Percentiles rank a stretch among this genome's conserved stretches.
Evolutionary conservation across 2,113 vertebrate species (phyloP).

Genomic region (Cephalophus harveyi): DNA sequence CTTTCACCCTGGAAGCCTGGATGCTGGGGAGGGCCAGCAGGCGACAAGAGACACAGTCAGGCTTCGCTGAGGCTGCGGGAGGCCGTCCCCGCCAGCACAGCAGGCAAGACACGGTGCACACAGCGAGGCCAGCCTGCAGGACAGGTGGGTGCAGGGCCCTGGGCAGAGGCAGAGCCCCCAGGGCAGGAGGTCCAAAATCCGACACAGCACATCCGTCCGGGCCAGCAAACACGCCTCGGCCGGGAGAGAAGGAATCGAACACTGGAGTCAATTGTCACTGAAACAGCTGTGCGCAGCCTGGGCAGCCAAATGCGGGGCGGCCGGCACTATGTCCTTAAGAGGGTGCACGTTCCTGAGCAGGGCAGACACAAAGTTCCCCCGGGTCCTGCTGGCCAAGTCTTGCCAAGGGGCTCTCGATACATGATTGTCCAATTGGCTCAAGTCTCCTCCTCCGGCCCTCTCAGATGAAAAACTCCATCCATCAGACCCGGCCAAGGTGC

Average conservation of each 20-base stretch:
- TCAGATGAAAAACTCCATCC: not conserved
- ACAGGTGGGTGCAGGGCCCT: not conserved
- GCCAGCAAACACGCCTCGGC: not conserved
- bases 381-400: not conserved
- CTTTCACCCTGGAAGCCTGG: not conserved
- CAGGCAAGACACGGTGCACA: not conserved
- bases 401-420: not conserved
- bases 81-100: not conserved
- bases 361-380: not conserved
- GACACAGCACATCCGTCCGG: not conserved
- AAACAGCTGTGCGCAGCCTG: not conserved
- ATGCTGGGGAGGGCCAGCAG: not conserved
- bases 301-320: not conserved
- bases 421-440: not conserved
- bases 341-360: not conserved
- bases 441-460: not conserved
- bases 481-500: not conserved
- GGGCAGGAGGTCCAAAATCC: not conserved
- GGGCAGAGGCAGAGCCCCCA: not conserved
- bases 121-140: not conserved
- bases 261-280: not conserved
- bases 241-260: not conserved
- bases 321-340: not conserved
- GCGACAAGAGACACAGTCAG: not conserved
- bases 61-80: not conserved